Percentiles rank a stretch among this genome's conserved stretches.
Evolutionary conservation across 30 jellyfish, hydroid and myxozoan species (phyloP).

Genomic region (Clytia hemisphaerica): DNA sequence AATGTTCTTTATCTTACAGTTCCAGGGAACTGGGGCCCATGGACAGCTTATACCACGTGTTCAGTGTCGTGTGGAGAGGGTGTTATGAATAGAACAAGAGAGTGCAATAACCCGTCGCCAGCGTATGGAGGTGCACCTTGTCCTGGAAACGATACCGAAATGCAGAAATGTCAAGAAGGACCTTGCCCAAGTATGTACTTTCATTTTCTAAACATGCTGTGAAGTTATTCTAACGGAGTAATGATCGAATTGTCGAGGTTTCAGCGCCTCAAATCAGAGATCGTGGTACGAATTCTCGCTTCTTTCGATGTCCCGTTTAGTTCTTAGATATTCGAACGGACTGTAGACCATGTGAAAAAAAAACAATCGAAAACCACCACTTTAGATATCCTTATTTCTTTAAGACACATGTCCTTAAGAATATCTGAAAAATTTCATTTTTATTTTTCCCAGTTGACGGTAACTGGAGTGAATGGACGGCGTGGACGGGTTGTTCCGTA

Average conservation of each 20-base stretch:
- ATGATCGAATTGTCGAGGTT: no score
- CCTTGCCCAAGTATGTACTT: constrained; percentile 68
- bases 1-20: constrained; percentile 16
- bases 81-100: constrained; percentile 43
- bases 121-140: constrained; percentile 62
- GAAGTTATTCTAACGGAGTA: no score
- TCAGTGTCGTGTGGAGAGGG: constrained; percentile 83
- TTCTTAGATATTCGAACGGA: no score
- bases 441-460: constrained; percentile 62
- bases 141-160: constrained; percentile 58
- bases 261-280: no score
- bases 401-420: no score
- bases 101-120: constrained; percentile 74
- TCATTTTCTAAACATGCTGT: no score
- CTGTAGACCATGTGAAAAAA: no score
- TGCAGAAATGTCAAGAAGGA: constrained; percentile 23
- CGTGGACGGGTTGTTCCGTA: constrained; percentile 58
- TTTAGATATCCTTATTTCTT: no score
- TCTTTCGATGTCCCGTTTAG: no score
- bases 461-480: constrained; percentile 68
- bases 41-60: constrained; percentile 65
- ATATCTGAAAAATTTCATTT: background rate
- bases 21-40: constrained; percentile 75
- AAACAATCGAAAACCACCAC: no score
- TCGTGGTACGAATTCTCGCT: no score